Evolutionary conservation across 2,113 vertebrate genomes (phyloP).

Genomic region (Oncorhynchus keta): DNA sequence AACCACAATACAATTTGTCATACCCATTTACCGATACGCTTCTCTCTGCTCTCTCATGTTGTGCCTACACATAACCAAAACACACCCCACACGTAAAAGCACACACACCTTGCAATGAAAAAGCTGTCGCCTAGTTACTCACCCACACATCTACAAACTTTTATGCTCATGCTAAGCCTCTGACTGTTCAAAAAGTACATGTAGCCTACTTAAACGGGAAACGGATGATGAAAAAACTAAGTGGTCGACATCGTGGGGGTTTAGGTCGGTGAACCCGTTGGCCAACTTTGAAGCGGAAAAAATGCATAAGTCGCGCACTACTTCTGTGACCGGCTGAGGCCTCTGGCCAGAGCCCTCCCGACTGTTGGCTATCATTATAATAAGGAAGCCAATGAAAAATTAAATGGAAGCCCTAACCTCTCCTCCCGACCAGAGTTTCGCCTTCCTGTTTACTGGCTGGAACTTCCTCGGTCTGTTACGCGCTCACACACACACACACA

Average conservation of each 20-base stretch:
- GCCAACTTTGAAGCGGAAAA: conserved; percentile 24
- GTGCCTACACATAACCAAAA: conserved; percentile 81
- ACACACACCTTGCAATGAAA: conserved; percentile 52
- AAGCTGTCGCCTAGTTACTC: conserved; percentile 55
- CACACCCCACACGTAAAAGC: conserved; percentile 65
- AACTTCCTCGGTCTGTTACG: conserved; percentile 73
- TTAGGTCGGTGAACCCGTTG: neutral
- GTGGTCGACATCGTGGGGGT: conserved; percentile 1
- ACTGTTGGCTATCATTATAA: conserved; percentile 63
- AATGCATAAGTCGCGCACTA: conserved; percentile 26
- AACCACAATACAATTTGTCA: neutral
- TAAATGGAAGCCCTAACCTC: conserved; percentile 68
- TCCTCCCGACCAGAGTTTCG: conserved; percentile 69
- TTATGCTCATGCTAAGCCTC: conserved; percentile 17
- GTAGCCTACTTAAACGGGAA: conserved; percentile 50
- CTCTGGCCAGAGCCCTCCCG: conserved; percentile 4
- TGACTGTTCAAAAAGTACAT: conserved; percentile 42
- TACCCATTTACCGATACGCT: conserved; percentile 43
- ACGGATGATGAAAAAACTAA: conserved; percentile 53
- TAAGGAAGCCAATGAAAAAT: conserved; percentile 83
- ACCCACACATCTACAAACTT: conserved; percentile 59
- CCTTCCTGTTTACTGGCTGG: conserved; percentile 90
- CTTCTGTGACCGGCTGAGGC: neutral
- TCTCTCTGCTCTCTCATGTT: conserved; percentile 69
- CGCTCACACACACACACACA: conserved; percentile 16